phyloP scores from a whole-genome alignment of 1,140 invertebrate genomes.

The Aphelenchoides fujianensis region DNA sequence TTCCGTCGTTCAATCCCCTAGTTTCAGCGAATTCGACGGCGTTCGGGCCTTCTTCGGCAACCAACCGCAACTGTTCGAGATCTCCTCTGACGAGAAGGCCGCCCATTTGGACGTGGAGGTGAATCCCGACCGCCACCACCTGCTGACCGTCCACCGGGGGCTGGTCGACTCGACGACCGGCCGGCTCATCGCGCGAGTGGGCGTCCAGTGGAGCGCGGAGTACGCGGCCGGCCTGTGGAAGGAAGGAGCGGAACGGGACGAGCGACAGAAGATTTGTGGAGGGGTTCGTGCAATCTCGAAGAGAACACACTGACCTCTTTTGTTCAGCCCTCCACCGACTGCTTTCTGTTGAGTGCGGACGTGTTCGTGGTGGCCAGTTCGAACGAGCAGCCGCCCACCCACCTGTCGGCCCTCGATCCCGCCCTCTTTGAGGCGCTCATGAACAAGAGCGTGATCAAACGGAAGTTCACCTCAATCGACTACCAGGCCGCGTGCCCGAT shows the following conservation, averaged over 20 bases:
- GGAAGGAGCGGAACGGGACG: neutral
- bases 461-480: slow-evolving; percentile 4
- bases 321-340: neutral
- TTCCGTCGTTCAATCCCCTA: neutral
- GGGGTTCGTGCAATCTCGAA: no score
- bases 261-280: neutral
- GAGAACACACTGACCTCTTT: neutral
- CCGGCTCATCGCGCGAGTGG: neutral
- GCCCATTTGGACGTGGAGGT: neutral
- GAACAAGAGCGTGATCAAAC: slow-evolving; percentile 18
- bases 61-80: slow-evolving; percentile 21
- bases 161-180: neutral
- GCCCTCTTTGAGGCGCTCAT: slow-evolving; percentile 18
- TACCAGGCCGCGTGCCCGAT: slow-evolving; percentile 11
- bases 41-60: slow-evolving; percentile 21
- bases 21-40: slow-evolving; percentile 21
- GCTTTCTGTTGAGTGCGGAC: neutral
- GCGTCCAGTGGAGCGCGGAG: neutral
- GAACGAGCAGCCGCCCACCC: neutral
- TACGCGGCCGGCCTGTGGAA: neutral
- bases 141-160: neutral
- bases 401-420: slow-evolving; percentile 25
- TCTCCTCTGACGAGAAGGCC: neutral
- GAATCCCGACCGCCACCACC: neutral
- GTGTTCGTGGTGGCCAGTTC: neutral